Conservation (phyloP, 2,797 vertebrate genomes). For the Ctenopoma kingsleyae region DNA sequence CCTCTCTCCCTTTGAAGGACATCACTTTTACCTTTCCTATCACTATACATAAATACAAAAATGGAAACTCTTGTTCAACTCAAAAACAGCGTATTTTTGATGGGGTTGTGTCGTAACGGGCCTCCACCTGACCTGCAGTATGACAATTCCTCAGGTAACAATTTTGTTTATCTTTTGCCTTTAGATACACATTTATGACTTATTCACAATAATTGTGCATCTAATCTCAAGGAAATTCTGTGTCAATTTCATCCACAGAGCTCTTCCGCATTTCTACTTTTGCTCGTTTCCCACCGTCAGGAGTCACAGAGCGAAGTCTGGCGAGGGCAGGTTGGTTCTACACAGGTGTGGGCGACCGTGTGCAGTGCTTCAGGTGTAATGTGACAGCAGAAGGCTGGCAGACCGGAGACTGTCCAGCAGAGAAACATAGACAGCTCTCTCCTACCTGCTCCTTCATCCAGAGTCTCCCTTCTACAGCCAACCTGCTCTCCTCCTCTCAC, state of each 20-base stretch:
- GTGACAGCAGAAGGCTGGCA: constrained; percentile 94
- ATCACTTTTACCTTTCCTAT: constrained; percentile 72
- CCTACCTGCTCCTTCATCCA: constrained; percentile 94
- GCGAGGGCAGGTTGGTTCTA: constrained; percentile 98
- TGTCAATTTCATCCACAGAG: constrained; percentile 77
- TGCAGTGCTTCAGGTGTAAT: constrained; percentile 94
- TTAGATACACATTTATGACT: neutral
- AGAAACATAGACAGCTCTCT: constrained; percentile 92
- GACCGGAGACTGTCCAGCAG: constrained; percentile 91
- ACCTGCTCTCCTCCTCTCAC: constrained; percentile 87
- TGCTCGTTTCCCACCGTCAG: constrained; percentile 88
- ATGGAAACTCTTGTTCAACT: constrained; percentile 88
- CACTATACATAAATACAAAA: constrained; percentile 43
- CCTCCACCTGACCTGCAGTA: constrained; percentile 89
- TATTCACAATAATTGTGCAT: neutral
- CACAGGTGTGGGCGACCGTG: constrained; percentile 91
- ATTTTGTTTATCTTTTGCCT: neutral
- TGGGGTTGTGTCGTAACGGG: constrained; percentile 85
- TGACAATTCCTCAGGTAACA: constrained; percentile 87
- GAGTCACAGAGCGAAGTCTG: constrained; percentile 92
- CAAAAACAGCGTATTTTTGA: constrained; percentile 86
- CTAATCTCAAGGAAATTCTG: neutral
- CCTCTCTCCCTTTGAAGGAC: constrained; percentile 89
- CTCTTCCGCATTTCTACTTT: constrained; percentile 96
- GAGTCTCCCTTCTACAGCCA: constrained; percentile 84